These are phyloP conservation scores for Macquaria ambigua DNA, from an alignment of 2,113 vertebrate genomes.

Conservation along the genomic window DNA sequence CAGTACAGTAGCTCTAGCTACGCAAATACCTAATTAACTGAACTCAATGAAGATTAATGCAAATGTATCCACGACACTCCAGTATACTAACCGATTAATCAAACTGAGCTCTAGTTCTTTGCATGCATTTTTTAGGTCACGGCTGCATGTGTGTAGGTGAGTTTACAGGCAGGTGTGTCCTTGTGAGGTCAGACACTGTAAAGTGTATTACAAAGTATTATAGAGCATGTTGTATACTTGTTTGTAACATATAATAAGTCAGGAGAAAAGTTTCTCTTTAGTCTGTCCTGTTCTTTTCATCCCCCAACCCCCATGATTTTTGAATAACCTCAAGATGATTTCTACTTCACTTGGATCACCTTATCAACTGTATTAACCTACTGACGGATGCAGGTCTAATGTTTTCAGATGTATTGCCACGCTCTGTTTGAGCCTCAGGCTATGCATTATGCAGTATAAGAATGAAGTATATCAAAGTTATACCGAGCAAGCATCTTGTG, in stretches of 20 bases:
- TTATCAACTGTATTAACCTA: neutral
- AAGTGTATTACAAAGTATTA: slow-evolving; percentile 3
- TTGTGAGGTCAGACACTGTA: neutral
- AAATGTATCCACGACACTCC: neutral
- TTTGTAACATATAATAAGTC: neutral
- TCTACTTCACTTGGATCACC: neutral
- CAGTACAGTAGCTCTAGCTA: neutral
- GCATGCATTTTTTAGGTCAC: slow-evolving; percentile 12
- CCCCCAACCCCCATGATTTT: neutral
- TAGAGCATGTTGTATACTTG: neutral
- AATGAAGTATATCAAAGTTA: slow-evolving; percentile 22
- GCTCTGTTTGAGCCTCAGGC: neutral
- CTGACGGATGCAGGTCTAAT: neutral
- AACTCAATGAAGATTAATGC: neutral
- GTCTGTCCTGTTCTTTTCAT: neutral
- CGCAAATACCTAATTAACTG: neutral
- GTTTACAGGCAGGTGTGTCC: slow-evolving; percentile 13
- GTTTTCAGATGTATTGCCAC: neutral
- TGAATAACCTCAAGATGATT: neutral
- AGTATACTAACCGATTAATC: neutral
- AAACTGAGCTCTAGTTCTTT: neutral
- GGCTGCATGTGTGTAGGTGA: neutral
- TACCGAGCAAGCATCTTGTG: neutral
- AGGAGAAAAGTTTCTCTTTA: neutral
- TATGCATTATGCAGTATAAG: slow-evolving; percentile 6